Conservation (phyloP, 1,140 invertebrate genomes). For the Chrysomallon squamiferum region DNA sequence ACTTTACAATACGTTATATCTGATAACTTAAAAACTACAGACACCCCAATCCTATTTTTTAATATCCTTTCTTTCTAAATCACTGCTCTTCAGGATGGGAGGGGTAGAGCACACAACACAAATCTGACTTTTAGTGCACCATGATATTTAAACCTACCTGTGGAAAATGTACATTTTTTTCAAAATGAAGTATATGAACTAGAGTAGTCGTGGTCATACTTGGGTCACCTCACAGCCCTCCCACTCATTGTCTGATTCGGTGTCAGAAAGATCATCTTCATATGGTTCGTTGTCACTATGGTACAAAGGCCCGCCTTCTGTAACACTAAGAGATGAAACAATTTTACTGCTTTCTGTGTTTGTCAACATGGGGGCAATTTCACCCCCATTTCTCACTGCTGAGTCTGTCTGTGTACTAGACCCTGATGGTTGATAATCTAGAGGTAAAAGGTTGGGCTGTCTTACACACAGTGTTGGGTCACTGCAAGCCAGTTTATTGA, state of each 20-base stretch:
- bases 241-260: constrained; percentile 36
- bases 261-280: constrained; percentile 36
- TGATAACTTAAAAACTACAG: too few relatives aligned
- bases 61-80: too few relatives aligned
- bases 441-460: too few relatives aligned
- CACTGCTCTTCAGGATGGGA: not conserved
- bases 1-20: too few relatives aligned
- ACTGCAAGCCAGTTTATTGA: not conserved
- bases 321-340: not conserved
- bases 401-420: too few relatives aligned
- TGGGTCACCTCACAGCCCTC: constrained; percentile 35
- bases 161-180: too few relatives aligned
- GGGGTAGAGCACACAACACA: not conserved
- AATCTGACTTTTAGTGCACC: too few relatives aligned
- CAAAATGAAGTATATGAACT: too few relatives aligned
- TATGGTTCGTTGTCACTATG: constrained; percentile 15
- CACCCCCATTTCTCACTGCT: too few relatives aligned
- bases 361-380: not conserved
- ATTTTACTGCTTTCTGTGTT: not conserved
- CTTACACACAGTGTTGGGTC: not conserved
- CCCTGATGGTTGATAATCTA: too few relatives aligned
- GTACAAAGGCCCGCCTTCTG: constrained; percentile 8
- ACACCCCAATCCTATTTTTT: too few relatives aligned
- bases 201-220: constrained; percentile 17
- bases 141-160: too few relatives aligned